Conservation (phyloP, 1,140 invertebrate genomes). For the Drosophila ananassae region DNA sequence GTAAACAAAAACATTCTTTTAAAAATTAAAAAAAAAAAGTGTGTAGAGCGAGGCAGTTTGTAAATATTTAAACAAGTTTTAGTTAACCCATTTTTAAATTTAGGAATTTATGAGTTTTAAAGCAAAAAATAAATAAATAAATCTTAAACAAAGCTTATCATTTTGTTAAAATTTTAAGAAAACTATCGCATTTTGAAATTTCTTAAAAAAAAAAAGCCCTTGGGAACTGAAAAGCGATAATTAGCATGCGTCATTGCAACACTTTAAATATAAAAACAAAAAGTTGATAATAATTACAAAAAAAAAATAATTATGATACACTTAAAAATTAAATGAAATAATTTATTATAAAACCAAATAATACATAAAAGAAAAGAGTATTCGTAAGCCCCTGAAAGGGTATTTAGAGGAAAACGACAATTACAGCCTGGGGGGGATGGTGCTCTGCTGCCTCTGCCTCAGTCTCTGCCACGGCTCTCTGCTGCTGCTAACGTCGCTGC, state of each 20-base stretch:
- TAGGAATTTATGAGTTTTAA: not conserved
- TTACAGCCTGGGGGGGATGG: not conserved
- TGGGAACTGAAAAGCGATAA: constrained; percentile 5
- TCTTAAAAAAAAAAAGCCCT: not conserved
- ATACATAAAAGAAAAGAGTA: not conserved
- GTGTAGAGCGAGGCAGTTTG: too few relatives aligned
- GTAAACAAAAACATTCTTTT: not conserved
- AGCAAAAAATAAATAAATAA: not conserved
- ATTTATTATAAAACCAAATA: too few relatives aligned
- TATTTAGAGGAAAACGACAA: not conserved
- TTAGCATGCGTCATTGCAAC: constrained; percentile 22
- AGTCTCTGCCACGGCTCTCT: not conserved
- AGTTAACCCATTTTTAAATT: not conserved
- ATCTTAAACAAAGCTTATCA: not conserved
- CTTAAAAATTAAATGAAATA: too few relatives aligned
- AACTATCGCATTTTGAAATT: too few relatives aligned
- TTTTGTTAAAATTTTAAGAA: too few relatives aligned
- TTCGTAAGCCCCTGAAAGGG: not conserved
- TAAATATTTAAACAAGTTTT: constrained; percentile 24
- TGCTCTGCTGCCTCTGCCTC: not conserved
- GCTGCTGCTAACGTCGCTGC: constrained; percentile 13
- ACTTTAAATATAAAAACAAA: constrained; percentile 20
- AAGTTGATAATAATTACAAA: constrained; percentile 20
- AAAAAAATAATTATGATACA: not conserved
- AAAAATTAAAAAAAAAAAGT: too few relatives aligned